Percentiles rank a stretch among this genome's conserved stretches.
Evolutionary conservation across 2,888 invertebrate species (phyloP).

Genomic region (Pandemis cinnamomeana): DNA sequence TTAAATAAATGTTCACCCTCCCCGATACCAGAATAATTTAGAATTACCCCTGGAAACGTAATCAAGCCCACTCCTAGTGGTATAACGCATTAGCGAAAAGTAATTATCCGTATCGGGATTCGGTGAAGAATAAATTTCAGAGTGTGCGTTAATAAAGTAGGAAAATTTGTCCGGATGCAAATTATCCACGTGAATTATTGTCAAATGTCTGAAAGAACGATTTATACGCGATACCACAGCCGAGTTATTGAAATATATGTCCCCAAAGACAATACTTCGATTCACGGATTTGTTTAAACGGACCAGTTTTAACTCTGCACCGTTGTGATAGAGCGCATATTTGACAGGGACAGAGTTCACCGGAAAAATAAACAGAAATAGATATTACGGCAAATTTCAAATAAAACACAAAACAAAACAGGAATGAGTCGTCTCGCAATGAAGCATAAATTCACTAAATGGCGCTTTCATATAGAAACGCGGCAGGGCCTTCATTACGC

Average conservation of each 20-base stretch:
- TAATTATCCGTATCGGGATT: constrained; percentile 28
- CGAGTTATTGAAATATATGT: constrained; percentile 81
- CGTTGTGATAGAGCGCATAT: constrained; percentile 54
- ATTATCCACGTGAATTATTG: constrained; percentile 74
- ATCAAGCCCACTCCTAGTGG: constrained; percentile 45
- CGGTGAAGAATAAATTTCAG: constrained; percentile 52
- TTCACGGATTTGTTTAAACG: constrained; percentile 51
- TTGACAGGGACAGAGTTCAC: constrained; percentile 48
- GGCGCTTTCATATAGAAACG: constrained; percentile 69
- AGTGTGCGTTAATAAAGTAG: constrained; percentile 56
- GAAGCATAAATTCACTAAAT: constrained; percentile 73
- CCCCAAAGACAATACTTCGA: constrained; percentile 73
- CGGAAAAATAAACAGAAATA: constrained; percentile 69
- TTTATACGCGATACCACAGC: constrained; percentile 74
- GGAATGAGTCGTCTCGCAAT: constrained; percentile 73
- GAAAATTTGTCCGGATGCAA: constrained; percentile 64
- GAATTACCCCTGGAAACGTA: constrained; percentile 48
- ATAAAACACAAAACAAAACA: constrained; percentile 73
- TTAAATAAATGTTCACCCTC: constrained; percentile 46
- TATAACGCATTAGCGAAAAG: constrained; percentile 27
- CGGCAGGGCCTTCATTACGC: constrained; percentile 23
- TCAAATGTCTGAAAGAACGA: constrained; percentile 77
- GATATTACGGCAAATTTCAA: constrained; percentile 70
- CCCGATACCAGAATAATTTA: constrained; percentile 48
- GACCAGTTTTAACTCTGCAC: constrained; percentile 58